A percentile compares a stretch with the other conserved stretches of the same genome.
phyloP scores from a whole-genome alignment of 2,113 vertebrate genomes.

The Perccottus glenii region DNA sequence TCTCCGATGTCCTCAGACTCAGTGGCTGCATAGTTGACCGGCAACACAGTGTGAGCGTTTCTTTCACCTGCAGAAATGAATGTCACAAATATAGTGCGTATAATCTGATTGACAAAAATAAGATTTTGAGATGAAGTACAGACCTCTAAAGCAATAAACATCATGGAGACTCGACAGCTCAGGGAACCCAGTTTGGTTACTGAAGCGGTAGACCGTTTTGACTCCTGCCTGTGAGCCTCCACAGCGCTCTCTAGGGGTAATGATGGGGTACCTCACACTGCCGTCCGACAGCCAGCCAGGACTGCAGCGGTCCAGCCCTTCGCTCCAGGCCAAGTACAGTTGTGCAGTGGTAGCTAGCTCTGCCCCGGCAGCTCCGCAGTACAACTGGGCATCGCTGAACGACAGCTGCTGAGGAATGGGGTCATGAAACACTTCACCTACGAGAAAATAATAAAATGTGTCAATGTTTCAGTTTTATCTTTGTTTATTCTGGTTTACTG shows the following conservation, averaged over 20 bases:
- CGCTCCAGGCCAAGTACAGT: constrained; percentile 90
- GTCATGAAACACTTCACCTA: constrained; percentile 88
- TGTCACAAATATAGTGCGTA: not conserved
- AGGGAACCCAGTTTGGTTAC: constrained; percentile 94
- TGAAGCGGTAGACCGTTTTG: constrained; percentile 92
- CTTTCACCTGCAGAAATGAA: constrained; percentile 48
- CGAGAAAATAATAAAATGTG: not conserved
- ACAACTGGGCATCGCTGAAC: constrained; percentile 80
- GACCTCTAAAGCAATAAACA: constrained; percentile 92
- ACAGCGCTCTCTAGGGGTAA: constrained; percentile 87
- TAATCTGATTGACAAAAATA: not conserved
- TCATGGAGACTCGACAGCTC: constrained; percentile 84
- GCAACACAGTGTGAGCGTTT: constrained; percentile 66
- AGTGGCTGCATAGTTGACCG: constrained; percentile 63
- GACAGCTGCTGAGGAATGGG: constrained; percentile 79
- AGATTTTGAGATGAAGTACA: constrained; percentile 15
- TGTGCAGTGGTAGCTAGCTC: constrained; percentile 89
- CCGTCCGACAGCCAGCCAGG: constrained; percentile 94
- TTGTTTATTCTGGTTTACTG: not conserved
- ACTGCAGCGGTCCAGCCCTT: constrained; percentile 89
- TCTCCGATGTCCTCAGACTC: constrained; percentile 74
- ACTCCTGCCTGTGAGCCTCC: constrained; percentile 87
- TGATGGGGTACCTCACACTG: constrained; percentile 96
- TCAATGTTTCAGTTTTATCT: not conserved
- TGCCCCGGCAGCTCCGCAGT: constrained; percentile 79